These are phyloP conservation scores for Erythrocercus mccallii DNA, from an alignment of 2,113 vertebrate genomes.

Conservation along the genomic window DNA sequence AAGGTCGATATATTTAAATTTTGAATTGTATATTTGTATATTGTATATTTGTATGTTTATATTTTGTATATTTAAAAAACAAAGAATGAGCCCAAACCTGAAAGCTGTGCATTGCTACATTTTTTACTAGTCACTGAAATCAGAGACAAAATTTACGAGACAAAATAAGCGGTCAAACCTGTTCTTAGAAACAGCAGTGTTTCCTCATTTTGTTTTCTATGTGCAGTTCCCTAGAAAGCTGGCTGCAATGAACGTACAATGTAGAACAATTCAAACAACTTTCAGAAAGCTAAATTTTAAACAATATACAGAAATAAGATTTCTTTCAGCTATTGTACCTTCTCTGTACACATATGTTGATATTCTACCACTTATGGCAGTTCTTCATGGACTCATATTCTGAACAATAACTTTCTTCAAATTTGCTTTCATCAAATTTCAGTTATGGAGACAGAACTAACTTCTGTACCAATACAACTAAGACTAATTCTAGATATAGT, in stretches of 20 bases:
- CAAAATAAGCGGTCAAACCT: neutral
- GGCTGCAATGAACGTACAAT: fast-evolving
- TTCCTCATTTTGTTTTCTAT: neutral
- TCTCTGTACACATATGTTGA: neutral
- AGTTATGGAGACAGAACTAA: neutral
- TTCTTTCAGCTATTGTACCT: neutral
- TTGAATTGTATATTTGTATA: neutral
- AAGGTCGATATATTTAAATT: neutral
- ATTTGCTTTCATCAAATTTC: neutral
- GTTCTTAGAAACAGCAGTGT: neutral
- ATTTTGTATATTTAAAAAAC: too few species aligned
- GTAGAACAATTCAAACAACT: neutral
- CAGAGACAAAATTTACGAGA: neutral
- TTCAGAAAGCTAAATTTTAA: neutral
- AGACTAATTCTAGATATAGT: neutral
- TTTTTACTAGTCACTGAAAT: neutral
- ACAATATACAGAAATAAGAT: neutral
- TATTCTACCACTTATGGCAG: neutral
- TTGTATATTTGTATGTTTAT: too few species aligned
- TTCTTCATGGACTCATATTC: neutral
- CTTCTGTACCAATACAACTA: neutral
- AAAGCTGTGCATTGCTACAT: neutral
- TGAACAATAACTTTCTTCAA: neutral
- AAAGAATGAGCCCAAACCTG: neutral
- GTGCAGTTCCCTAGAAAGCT: neutral